These are phyloP conservation scores for Stichopus chloronotus DNA, from an alignment of 35 echinoderm and acorn worm species.

Conservation along the genomic window DNA sequence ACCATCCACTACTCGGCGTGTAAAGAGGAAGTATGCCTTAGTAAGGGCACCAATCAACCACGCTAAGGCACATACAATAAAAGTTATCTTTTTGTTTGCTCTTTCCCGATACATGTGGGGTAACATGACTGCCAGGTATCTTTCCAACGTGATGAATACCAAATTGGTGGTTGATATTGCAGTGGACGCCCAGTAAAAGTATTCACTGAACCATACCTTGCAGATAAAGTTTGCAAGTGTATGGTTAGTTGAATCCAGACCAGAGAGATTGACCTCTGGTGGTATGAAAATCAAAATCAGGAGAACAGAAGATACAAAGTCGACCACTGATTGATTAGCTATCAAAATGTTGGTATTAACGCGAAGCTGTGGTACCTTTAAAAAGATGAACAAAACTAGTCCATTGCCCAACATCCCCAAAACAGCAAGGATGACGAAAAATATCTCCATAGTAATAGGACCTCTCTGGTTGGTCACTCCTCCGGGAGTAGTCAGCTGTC, in stretches of 20 bases:
- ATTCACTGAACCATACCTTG: slow-evolving; percentile 7
- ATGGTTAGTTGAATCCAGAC: background rate
- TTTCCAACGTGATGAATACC: slow-evolving; percentile 54
- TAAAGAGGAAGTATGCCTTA: background rate
- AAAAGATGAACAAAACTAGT: slow-evolving; percentile 40
- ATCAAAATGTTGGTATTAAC: slow-evolving; percentile 47
- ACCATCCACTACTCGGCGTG: background rate
- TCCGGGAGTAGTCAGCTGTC: background rate
- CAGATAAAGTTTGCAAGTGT: slow-evolving; percentile 31
- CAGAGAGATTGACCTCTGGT: background rate
- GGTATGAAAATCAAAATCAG: background rate
- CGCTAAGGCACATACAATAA: background rate
- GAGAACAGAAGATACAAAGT: slow-evolving; percentile 9
- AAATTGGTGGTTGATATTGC: slow-evolving; percentile 45
- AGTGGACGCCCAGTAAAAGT: slow-evolving; percentile 26
- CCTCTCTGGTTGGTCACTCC: background rate
- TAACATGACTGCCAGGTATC: slow-evolving; percentile 40
- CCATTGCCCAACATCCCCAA: slow-evolving; percentile 47
- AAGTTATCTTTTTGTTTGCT: background rate
- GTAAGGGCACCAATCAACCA: slow-evolving; percentile 11
- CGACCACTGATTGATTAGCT: slow-evolving; percentile 44
- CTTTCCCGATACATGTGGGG: background rate
- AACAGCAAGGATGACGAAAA: slow-evolving; percentile 18
- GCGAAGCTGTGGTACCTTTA: slow-evolving; percentile 28
- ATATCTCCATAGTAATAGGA: background rate